phyloP scores from a whole-genome alignment of 2,113 vertebrate genomes.

The Gymnarchus niloticus region DNA sequence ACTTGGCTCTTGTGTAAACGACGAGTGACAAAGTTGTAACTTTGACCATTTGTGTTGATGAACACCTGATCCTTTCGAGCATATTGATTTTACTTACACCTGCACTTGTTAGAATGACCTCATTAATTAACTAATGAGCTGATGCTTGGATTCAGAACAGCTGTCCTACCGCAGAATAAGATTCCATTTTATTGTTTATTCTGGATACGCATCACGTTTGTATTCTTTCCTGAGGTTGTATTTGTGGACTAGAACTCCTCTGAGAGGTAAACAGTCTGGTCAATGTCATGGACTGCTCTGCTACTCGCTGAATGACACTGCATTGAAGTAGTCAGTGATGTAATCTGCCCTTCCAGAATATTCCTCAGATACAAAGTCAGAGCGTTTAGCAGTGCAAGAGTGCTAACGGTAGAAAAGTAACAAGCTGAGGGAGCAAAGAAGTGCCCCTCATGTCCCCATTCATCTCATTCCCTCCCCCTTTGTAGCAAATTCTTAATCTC shows the following conservation, averaged over 20 bases:
- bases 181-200: background rate
- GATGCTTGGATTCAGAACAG: background rate
- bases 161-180: background rate
- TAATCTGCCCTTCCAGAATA: background rate
- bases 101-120: background rate
- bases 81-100: background rate
- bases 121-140: background rate
- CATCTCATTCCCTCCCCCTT: background rate
- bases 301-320: background rate
- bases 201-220: background rate
- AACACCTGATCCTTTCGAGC: background rate
- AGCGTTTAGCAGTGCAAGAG: background rate
- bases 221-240: background rate
- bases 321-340: background rate
- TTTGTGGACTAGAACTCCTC: background rate
- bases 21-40: background rate
- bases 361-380: background rate
- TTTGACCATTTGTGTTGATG: background rate
- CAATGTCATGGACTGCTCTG: background rate
- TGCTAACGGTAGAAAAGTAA: slow-evolving; percentile 12
- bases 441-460: background rate
- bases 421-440: background rate
- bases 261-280: background rate
- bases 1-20: background rate
- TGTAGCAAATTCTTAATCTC: background rate